phyloP scores from a whole-genome alignment of 2,797 vertebrate species.

The Trematomus bernacchii region DNA sequence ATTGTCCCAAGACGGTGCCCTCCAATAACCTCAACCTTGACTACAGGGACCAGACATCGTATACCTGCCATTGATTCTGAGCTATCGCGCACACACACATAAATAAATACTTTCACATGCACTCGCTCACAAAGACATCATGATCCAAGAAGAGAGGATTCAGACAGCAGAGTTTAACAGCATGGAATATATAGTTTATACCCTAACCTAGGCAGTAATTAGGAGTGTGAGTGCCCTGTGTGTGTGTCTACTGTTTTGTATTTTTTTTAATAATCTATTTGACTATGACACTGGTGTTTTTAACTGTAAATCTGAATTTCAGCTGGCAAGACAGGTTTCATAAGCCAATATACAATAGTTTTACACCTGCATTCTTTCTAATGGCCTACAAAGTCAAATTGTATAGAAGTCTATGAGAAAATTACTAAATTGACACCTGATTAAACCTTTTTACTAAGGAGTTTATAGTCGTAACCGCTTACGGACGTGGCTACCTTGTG shows the following conservation, averaged over 20 bases:
- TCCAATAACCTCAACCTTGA: conserved; percentile 44
- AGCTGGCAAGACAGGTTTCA: too few species aligned
- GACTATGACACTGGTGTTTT: neutral
- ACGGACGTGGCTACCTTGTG: too few species aligned
- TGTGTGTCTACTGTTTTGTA: neutral
- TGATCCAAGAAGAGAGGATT: neutral
- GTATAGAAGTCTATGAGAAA: too few species aligned
- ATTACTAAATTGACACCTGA: too few species aligned
- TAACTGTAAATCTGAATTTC: neutral
- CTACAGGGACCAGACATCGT: conserved; percentile 33
- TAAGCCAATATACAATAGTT: too few species aligned
- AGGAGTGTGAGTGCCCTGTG: neutral
- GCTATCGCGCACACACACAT: conserved; percentile 6
- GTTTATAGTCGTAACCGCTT: too few species aligned
- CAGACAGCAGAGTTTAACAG: conserved; percentile 2
- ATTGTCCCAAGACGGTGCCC: neutral
- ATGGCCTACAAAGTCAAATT: too few species aligned
- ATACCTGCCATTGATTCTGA: conserved; percentile 47
- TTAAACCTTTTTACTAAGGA: too few species aligned
- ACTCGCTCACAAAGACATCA: neutral
- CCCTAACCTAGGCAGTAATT: neutral
- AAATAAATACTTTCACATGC: neutral
- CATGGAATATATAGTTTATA: conserved; percentile 11
- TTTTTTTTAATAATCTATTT: neutral
- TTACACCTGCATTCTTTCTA: too few species aligned